Base-by-base conservation (phyloP, 2,113 vertebrate genomes). In the Leucoraja erinaceus region DNA sequence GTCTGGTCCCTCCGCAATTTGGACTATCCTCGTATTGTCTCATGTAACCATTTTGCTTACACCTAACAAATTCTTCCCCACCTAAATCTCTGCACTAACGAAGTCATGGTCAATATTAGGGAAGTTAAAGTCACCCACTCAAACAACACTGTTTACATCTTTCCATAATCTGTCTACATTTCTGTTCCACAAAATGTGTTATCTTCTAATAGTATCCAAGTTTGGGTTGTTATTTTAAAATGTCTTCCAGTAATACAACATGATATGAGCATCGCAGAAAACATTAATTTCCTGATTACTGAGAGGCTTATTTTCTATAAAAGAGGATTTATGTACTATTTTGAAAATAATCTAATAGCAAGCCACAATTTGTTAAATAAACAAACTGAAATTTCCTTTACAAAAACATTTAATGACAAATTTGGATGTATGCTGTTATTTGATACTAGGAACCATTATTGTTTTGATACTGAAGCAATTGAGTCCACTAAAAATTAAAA, bases 271-370 rank as follows among this genome's bases (percentile, higher is more conserved):
- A 90, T 22, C 66, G 47, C 31, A 31, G 31, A 25, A 47, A 91
- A 20, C 88, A 72, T 22, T 16, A 8, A 72, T 33, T 91, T 91
- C 88, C 88, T 91, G 88, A 38, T 91, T 91, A 12, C 68, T 28
- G 81, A 79, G 33, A 86, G 33, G 59, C 33, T 63, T 16, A 33
- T 59, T 90, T 91, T 68, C 66, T 38, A 70, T 70, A 70, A 70
- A 91, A 70, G 33, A 70, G 10, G 31, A 70, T 38, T 91, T 72
- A 14, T 91, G 20, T 47, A 47, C 63, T 70, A 9, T 68, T 70
- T 47, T 68, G 14, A 47, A 47, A 91, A 91, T 47, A 47, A 70
- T 18, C 28, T 31, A 66, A 63, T n/a, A 66, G 14, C 61, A 88
- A 83, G 8, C 47, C 38, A 81, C 7, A 88, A 9, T 38, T 90